A percentile compares a stretch with the other conserved stretches of the same genome.
These are phyloP conservation scores for Solenopsis invicta DNA, from an alignment of 1,140 invertebrate species.

Conservation along the genomic window DNA sequence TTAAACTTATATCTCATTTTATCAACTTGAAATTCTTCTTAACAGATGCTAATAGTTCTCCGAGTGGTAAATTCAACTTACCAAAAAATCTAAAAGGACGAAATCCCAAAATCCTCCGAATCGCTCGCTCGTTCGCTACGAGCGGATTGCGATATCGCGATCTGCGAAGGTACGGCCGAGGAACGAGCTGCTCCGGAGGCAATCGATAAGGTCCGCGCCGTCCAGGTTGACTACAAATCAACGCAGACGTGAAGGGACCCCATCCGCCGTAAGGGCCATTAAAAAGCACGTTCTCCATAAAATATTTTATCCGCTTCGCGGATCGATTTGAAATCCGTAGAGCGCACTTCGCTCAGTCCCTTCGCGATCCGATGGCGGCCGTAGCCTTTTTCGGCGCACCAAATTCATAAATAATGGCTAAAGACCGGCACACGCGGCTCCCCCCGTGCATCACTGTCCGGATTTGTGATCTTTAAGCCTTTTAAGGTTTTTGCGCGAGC, in stretches of 20 bases:
- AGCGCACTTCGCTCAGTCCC: conserved; percentile 19
- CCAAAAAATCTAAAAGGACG: not conserved
- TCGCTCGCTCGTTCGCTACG: not conserved
- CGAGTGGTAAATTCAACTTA: not conserved
- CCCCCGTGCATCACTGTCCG: conserved; percentile 77
- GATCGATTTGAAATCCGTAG: conserved; percentile 80
- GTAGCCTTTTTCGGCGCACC: conserved; percentile 77
- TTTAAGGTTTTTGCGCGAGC: conserved; percentile 81
- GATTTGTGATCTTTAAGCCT: conserved; percentile 83
- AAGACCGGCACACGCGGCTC: conserved; percentile 70
- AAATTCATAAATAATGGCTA: conserved; percentile 84
- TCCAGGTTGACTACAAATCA: conserved; percentile 73
- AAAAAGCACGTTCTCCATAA: conserved; percentile 77
- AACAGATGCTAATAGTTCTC: not conserved
- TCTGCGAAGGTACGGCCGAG: conserved; percentile 54
- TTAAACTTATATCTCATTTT: not conserved
- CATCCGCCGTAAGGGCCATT: conserved; percentile 71
- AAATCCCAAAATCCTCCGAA: conserved; percentile 7
- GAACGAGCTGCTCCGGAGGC: conserved; percentile 56
- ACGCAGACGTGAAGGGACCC: conserved; percentile 61
- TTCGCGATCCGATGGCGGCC: conserved; percentile 58
- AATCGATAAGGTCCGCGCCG: conserved; percentile 75
- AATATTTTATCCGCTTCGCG: conserved; percentile 80
- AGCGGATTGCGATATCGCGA: conserved; percentile 66
- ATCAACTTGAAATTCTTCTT: not conserved